Base-by-base conservation (phyloP, 1,140 invertebrate species). In the Brachionus angularis region DNA sequence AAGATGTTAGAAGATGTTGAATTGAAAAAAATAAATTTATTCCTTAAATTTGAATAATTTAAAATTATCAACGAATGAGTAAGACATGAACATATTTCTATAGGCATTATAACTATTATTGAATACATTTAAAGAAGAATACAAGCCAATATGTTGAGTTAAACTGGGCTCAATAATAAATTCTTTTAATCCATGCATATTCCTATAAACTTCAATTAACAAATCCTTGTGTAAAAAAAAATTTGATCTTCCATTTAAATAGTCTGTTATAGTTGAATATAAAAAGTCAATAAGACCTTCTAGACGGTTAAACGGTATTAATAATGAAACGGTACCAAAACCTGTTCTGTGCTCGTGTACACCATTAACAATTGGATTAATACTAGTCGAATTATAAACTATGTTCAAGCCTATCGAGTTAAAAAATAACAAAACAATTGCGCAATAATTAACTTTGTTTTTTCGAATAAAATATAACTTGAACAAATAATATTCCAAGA, bases 191-290 rank as follows among this genome's bases (percentile, higher is more conserved):
- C 47, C 10, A 12, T 31, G 21, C 21, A 47, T 31, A 33, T 47
- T 29, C 36, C 31, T 50, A 50, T 29, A 67, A 14, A 33, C 16
- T 1, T 50, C 47, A n/a, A 67, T 46, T 5, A 67, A 14, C 33
- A 67, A 18, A 50, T 67, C 62, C 47, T 67, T 67, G 8, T 39
- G n/a, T 67, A 34, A 5, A 23, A 67, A 67, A 47, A 34, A 36
- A 31, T 14, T 36, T 2, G n/a, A 36, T 12, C n/a, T 23, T 16
- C 23, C 36, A 23, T 39, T 39, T 12, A 23, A n/a, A 58, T 39
- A 58, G 25, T 23, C 1, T 12, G 14, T 23, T n/a, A 14, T 23
- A 39, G 18, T 21, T 21, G 21, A 12, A 1, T 14, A 23, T 18
- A 58, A 8, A 58, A 21, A 39, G 2, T 23, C 18, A 8, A 34